Base-by-base conservation (phyloP, 2,113 vertebrate species). In the Hepsetus odoe region DNA sequence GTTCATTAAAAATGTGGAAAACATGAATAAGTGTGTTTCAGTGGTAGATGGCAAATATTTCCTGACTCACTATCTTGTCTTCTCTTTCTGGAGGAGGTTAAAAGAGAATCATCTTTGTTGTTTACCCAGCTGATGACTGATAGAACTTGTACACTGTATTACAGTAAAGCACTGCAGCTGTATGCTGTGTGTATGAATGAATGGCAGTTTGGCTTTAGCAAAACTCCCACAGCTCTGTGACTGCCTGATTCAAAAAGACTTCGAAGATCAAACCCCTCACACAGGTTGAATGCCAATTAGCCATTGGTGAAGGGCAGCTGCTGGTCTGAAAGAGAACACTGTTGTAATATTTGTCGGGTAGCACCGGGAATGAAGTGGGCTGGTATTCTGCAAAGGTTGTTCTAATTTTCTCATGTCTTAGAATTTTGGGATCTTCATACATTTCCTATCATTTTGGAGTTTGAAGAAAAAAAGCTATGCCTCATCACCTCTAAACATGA, bases 211-310 rank as follows among this genome's bases (percentile, higher is more conserved):
- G 13, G 51, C 61, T 58, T 32, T 74, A 40, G 55, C 35, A 59
- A n/a, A 40, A 18, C 49, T 72, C 40, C 73, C 32, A 35, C 32
- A 51, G 75, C 42, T 33, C 80, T 70, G 65, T 77, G 24, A 26
- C 33, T 20, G 64, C 58, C 35, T 49, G 46, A 69, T 77, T 68
- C 58, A n/a, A 24, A 58, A 68, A 26, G 72, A 40, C 70, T 56
- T 53, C 53, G 69, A 68, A 72, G 44, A 82, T 80, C 67, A 83
- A 77, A 55, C 73, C 51, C 20, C 46, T 40, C 58, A 73, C 72
- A 35, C 26, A 24, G 79, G 40, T 46, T 61, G 77, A 82, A 82
- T 84, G 55, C 24, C 72, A 79, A 85, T 84, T 65, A 82, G 76
- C 74, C 28, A 22, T 72, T 11, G 11, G 33, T 56, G 74, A 73